A percentile compares a stretch with the other conserved stretches of the same genome.
These are phyloP conservation scores for Lates calcarifer DNA, from an alignment of 2,113 vertebrate genomes.

Conservation along the genomic window DNA sequence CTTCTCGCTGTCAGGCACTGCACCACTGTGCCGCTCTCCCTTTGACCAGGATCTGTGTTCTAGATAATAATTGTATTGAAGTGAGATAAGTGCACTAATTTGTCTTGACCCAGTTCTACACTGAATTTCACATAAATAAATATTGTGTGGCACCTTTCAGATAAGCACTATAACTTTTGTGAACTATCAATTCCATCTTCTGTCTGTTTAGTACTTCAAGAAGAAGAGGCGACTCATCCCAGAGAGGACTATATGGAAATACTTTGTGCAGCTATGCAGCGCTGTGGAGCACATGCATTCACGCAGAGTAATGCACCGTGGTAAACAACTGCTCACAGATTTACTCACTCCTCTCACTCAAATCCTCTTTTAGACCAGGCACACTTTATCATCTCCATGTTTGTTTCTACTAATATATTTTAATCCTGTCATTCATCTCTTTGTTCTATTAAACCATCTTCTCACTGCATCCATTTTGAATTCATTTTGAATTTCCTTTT, in stretches of 20 bases:
- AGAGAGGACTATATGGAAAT: conserved; percentile 97
- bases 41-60: neutral
- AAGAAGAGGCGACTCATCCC: conserved; percentile 95
- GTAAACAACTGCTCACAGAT: conserved; percentile 71
- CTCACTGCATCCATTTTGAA: neutral
- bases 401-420: neutral
- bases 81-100: neutral
- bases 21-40: too few relatives aligned
- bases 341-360: neutral
- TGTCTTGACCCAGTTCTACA: neutral
- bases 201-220: conserved; percentile 91
- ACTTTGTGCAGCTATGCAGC: conserved; percentile 97
- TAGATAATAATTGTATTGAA: neutral
- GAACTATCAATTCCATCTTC: neutral
- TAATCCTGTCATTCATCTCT: neutral
- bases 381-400: neutral
- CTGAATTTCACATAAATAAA: neutral
- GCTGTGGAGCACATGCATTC: conserved; percentile 98
- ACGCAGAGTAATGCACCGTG: conserved; percentile 95
- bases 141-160: neutral
- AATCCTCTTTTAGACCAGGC: neutral
- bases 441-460: neutral
- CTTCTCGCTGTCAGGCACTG: too few relatives aligned
- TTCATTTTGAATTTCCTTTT: neutral
- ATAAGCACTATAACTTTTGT: neutral